Evolutionary conservation across 2,797 vertebrate species (phyloP).

Genomic region (Artibeus lituratus): DNA sequence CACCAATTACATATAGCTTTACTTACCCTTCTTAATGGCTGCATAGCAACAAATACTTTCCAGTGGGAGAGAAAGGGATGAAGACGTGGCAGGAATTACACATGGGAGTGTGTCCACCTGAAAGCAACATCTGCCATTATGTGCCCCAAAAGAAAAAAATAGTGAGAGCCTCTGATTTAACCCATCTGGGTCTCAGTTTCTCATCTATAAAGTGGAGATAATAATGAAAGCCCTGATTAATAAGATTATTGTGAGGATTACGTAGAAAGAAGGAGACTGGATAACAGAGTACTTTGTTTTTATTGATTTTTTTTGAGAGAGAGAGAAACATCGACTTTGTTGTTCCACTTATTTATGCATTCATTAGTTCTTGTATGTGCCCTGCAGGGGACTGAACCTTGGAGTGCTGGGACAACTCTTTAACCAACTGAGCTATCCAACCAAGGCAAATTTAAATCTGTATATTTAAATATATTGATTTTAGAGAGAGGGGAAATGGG

Average conservation of each 20-base stretch:
- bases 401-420: too few species aligned
- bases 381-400: too few species aligned
- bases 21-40: not conserved
- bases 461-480: not conserved
- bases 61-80: not conserved
- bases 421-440: too few species aligned
- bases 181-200: slow-evolving; percentile 24
- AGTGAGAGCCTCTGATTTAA: not conserved
- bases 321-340: not conserved
- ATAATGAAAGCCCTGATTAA: not conserved
- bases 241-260: not conserved
- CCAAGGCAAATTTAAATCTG: too few species aligned
- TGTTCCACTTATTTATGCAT: too few species aligned
- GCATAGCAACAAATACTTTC: not conserved
- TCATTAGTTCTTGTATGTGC: too few species aligned
- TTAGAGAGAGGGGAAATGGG: not conserved
- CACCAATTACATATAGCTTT: not conserved
- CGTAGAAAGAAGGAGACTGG: not conserved
- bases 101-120: not conserved
- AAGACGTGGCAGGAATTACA: not conserved
- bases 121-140: not conserved
- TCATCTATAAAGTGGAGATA: slow-evolving; percentile 5
- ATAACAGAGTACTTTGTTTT: not conserved
- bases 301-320: not conserved
- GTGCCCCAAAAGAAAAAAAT: not conserved